phyloP scores from a whole-genome alignment of 2,113 vertebrate genomes.

The Megaleporinus macrocephalus region DNA sequence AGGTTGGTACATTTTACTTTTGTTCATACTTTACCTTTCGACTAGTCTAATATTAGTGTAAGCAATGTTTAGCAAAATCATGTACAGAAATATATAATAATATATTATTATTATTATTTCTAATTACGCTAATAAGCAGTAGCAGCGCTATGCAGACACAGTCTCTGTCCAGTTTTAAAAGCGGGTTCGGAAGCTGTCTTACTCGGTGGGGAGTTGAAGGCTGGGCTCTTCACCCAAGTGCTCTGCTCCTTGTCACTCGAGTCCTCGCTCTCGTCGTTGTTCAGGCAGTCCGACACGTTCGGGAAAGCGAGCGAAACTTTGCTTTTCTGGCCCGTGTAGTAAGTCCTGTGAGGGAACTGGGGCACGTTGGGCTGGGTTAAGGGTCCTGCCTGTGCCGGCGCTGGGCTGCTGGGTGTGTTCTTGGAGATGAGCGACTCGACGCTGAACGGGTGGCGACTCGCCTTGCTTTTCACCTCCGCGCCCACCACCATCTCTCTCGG shows the following conservation, averaged over 20 bases:
- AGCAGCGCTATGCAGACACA: too few relatives aligned
- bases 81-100: too few relatives aligned
- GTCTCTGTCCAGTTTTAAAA: too few relatives aligned
- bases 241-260: constrained; percentile 75
- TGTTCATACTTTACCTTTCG: too few relatives aligned
- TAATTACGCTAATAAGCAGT: too few relatives aligned
- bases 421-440: constrained; percentile 85
- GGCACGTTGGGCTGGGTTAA: constrained; percentile 46
- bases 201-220: constrained; percentile 75
- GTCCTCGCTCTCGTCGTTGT: constrained; percentile 68
- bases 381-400: constrained; percentile 7
- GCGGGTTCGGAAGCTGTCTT: constrained; percentile 59
- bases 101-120: too few relatives aligned
- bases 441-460: constrained; percentile 78
- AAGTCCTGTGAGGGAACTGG: constrained; percentile 72
- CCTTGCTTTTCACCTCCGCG: constrained; percentile 72
- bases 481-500: constrained; percentile 71
- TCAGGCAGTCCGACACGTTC: constrained; percentile 63
- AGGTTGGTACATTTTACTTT: too few relatives aligned
- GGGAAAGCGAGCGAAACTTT: constrained; percentile 66
- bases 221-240: constrained; percentile 74
- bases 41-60: too few relatives aligned
- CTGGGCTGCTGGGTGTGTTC: constrained; percentile 68
- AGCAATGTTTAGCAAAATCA: too few relatives aligned
- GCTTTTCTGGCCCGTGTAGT: constrained; percentile 64